phyloP scores from a whole-genome alignment of 2,797 vertebrate species.

The Chloroceryle inda region DNA sequence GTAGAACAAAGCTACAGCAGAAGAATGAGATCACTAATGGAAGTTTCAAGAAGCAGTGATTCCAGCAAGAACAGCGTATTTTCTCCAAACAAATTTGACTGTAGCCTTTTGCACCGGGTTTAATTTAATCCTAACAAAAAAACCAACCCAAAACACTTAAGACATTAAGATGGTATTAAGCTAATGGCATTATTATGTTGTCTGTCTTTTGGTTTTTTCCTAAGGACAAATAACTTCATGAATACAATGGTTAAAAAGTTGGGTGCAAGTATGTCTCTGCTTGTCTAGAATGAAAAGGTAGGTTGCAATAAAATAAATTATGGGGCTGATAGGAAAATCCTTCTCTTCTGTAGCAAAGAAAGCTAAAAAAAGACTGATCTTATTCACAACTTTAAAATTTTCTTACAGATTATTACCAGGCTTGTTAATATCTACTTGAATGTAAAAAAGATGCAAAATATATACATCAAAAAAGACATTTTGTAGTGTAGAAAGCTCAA shows the following conservation, averaged over 20 bases:
- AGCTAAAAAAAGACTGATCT: neutral
- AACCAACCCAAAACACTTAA: neutral
- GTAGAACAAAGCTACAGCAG: neutral
- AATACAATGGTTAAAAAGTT: neutral
- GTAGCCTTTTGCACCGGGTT: neutral
- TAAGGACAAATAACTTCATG: neutral
- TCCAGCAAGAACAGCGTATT: neutral
- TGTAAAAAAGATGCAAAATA: neutral
- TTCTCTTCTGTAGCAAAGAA: neutral
- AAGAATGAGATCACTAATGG: conserved; percentile 22
- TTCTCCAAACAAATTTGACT: conserved; percentile 1
- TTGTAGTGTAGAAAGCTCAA: neutral
- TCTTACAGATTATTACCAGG: neutral
- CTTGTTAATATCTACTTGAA: neutral
- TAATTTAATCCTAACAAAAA: conserved; percentile 9
- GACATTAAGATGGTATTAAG: conserved; percentile 28
- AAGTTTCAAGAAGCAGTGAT: neutral
- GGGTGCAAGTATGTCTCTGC: neutral
- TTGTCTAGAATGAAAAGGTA: neutral
- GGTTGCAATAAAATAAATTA: neutral
- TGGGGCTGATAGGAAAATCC: neutral
- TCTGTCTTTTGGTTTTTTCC: neutral
- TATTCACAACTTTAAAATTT: neutral
- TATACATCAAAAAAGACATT: neutral
- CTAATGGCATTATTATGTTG: conserved; percentile 17